A percentile compares a stretch with the other conserved stretches of the same genome.
Evolutionary conservation across 2,888 invertebrate genomes (phyloP).

Genomic region (Heliothis peltigera): DNA sequence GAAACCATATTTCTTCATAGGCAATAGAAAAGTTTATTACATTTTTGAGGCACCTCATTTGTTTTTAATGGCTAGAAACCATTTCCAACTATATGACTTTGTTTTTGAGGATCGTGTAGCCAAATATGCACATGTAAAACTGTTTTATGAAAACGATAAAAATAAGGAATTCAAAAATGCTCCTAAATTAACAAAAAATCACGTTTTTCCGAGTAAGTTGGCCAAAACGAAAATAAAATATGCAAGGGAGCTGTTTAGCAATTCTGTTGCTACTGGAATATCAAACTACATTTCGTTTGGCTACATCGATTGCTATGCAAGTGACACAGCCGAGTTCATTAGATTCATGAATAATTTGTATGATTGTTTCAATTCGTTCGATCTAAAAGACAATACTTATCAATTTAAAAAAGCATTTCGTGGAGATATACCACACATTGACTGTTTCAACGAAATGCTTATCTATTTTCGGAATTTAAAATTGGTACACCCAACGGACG

Average conservation of each 20-base stretch:
- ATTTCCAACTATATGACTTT: slow-evolving; percentile 61
- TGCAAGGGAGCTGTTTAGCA: slow-evolving; percentile 64
- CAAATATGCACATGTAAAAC: slow-evolving; percentile 60
- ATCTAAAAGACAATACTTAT: slow-evolving; percentile 1
- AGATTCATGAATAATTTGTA: slow-evolving; percentile 44
- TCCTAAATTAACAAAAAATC: slow-evolving; percentile 62
- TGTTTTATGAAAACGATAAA: slow-evolving; percentile 59
- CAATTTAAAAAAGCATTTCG: slow-evolving; percentile 14
- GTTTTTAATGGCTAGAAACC: slow-evolving; percentile 60
- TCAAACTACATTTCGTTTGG: slow-evolving; percentile 32
- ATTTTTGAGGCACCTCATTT: slow-evolving; percentile 65
- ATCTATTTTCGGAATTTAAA: slow-evolving; percentile 30
- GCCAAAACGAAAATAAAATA: slow-evolving; percentile 60
- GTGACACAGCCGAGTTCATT: slow-evolving; percentile 40
- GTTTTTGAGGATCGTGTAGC: slow-evolving; percentile 56
- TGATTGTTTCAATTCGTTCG: slow-evolving; percentile 54
- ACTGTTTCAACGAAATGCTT: slow-evolving; percentile 24
- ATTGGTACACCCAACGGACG: slow-evolving; percentile 1
- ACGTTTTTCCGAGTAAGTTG: slow-evolving; percentile 59
- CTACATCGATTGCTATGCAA: slow-evolving; percentile 16
- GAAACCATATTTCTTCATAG: slow-evolving; percentile 59
- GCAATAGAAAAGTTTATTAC: slow-evolving; percentile 62
- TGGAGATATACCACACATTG: slow-evolving; percentile 18
- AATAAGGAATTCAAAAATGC: slow-evolving; percentile 51
- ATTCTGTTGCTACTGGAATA: slow-evolving; percentile 62